Conservation (phyloP, 92 coral and sea anemone genomes). For the Galaxea fascicularis region DNA sequence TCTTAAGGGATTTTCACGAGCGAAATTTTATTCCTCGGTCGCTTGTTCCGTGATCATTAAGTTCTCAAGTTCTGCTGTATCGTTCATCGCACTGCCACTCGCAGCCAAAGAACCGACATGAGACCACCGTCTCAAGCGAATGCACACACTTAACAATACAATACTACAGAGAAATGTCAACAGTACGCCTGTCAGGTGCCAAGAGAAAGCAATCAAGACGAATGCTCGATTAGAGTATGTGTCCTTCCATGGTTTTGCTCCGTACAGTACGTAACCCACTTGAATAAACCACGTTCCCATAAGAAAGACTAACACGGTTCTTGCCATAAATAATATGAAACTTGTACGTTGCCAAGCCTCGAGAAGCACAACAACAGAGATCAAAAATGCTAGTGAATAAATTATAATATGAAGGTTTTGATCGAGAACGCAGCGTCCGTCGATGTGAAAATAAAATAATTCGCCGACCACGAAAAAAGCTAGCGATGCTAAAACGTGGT, state of each 20-base stretch:
- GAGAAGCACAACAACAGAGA: conserved; percentile 48
- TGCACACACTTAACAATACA: background rate
- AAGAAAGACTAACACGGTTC: conserved; percentile 56
- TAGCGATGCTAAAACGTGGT: conserved; percentile 41
- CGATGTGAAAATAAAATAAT: conserved; percentile 61
- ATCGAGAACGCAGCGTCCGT: conserved; percentile 64
- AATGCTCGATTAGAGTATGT: conserved; percentile 56
- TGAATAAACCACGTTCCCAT: conserved; percentile 79
- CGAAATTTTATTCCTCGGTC: background rate
- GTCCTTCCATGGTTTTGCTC: conserved; percentile 63
- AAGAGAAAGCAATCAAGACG: conserved; percentile 58
- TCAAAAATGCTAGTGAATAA: conserved; percentile 49
- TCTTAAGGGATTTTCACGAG: too few species aligned
- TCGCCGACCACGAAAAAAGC: conserved; percentile 68
- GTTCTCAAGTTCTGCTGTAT: conserved; percentile 2
- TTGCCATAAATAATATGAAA: conserved; percentile 34
- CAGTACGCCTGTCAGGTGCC: conserved; percentile 62
- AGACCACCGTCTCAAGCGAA: background rate
- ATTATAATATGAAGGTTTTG: conserved; percentile 55
- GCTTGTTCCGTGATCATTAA: background rate
- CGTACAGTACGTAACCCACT: conserved; percentile 69
- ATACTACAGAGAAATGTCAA: background rate
- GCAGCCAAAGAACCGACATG: background rate
- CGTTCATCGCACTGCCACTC: background rate
- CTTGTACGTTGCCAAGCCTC: conserved; percentile 68